Evolutionary conservation across 2,888 invertebrate species (phyloP), one percentile per base, ranked within the genome.

Genomic region (Empis livida): DNA sequence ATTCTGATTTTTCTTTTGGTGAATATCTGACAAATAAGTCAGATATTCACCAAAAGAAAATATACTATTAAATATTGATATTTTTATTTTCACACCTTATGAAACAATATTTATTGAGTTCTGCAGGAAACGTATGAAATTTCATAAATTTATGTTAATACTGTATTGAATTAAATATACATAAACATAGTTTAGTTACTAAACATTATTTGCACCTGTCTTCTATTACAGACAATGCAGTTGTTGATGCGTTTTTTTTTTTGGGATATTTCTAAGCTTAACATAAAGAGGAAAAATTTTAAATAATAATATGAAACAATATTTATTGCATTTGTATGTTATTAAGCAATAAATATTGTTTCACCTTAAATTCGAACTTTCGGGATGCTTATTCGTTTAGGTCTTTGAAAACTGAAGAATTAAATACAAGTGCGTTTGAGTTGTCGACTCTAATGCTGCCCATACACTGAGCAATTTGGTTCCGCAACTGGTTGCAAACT

Each of bases 321-420:
- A n/a, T n/a, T n/a, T n/a, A n/a, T n/a, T n/a, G n/a, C n/a, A n/a
- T n/a, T n/a, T n/a, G n/a, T n/a, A n/a, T n/a, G n/a, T n/a, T n/a
- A n/a, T n/a, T n/a, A n/a, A n/a, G n/a, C n/a, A n/a, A n/a, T n/a
- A n/a, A n/a, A n/a, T n/a, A n/a, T n/a, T n/a, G n/a, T n/a, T n/a
- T n/a, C n/a, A n/a, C n/a, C n/a, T n/a, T n/a, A n/a, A 77, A 82
- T 61, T 73, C 72, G 0, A 70, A 75, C 50, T 73, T 75, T 4
- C 64, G 76, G 47, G 84, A 85, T 11, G 73, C 83, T 1, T 85
- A 84, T 65, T 74, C 78, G 1, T 78, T 76, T 63, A 72, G 78
- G 43, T 74, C 77, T 54, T 71, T 78, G 42, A 65, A 70, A 2
- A 71, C 74, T 0, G 79, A 80, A 57, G 68, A 71, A 54, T 59